phyloP scores from a whole-genome alignment of 1,140 invertebrate species.

The Reticulitermes speratus region DNA sequence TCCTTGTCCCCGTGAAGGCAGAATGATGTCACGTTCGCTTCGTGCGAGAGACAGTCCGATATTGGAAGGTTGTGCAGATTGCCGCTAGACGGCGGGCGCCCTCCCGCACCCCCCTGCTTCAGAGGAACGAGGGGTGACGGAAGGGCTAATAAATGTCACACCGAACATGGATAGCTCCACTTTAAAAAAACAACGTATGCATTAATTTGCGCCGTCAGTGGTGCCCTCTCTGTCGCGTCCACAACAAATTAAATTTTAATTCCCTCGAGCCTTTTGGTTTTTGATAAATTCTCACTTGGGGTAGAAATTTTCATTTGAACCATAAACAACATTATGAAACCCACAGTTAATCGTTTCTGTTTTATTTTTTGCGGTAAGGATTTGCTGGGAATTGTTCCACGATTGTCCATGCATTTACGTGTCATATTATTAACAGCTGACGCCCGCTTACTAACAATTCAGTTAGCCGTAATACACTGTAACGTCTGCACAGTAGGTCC shows the following conservation, averaged over 20 bases:
- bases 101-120: neutral
- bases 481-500: neutral
- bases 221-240: neutral
- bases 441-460: neutral
- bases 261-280: conserved; percentile 17
- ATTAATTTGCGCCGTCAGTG: neutral
- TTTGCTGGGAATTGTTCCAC: neutral
- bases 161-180: neutral
- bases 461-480: neutral
- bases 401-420: neutral
- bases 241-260: conserved; percentile 18
- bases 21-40: neutral
- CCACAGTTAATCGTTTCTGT: neutral
- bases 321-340: conserved; percentile 16
- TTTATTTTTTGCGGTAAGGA: neutral
- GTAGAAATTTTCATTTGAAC: conserved; percentile 9
- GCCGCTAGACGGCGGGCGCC: neutral
- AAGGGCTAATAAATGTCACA: neutral
- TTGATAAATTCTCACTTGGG: conserved; percentile 18
- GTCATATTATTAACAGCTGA: neutral
- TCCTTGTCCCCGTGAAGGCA: neutral
- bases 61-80: neutral
- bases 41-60: neutral
- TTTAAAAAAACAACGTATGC: neutral
- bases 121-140: neutral